Evolutionary conservation across 2,113 vertebrate species (phyloP), one percentile per base, ranked within the genome.

Genomic region (Guaruba guarouba): DNA sequence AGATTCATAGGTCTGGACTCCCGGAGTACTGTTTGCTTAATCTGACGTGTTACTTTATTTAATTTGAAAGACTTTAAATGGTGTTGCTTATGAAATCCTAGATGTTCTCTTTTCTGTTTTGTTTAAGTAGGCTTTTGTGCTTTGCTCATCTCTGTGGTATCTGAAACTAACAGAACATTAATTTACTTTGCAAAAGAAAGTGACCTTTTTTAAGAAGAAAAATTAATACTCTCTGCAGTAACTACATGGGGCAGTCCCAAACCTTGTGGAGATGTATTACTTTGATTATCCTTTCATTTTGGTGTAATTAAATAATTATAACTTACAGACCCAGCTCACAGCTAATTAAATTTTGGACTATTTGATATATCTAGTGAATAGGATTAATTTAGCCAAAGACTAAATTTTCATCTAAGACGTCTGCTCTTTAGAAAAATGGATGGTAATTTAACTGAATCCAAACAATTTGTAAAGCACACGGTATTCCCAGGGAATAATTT

Each of bases 231-330:
- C 85, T 27, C 59, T 82, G 52, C 95, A 95, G 54, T 81, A 84
- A 86, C 27, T 87, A 31, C 70, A 67, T 79, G 52, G 94, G 83
- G 85, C 93, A 95, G 85, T 48, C 85, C 69, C 87, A 95, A 94
- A 92, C 93, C 92, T 96, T 75, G 81, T 81, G 82, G 67, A 90
- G 94, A 97, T 95, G 49, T 84, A 94, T 96, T 97, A 82, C 90
- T 96, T 97, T 90, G 95, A 95, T 90, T 97, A 97, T 80, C 83
- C 78, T 95, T 97, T 97, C 95, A 95, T 96, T 98, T 88, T 97
- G 82, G 24, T 96, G 43, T 97, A 97, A 97, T 98, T 98, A 98
- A 96, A 54, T 97, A 97, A 97, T 98, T 98, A 96, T 96, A 97
- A 94, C 88, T 95, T 96, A 90, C 79, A 97, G 93, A 88, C 91